Conservation (phyloP, 2,888 invertebrate genomes). For the Orthosia cruda region DNA sequence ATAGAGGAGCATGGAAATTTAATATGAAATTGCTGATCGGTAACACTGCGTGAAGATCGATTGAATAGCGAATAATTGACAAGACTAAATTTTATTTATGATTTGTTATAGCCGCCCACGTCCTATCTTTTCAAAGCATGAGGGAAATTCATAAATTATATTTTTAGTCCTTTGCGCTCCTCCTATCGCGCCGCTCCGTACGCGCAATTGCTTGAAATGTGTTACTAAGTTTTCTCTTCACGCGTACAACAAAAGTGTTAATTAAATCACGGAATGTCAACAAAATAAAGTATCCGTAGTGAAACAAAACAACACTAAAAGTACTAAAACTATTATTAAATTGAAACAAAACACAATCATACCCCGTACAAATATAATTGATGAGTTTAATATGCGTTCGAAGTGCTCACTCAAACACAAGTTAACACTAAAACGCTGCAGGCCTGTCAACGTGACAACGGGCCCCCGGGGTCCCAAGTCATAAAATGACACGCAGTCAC, state of each 20-base stretch:
- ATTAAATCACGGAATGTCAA: no score
- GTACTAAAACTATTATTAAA: no score
- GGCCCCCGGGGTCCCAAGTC: conserved; percentile 58
- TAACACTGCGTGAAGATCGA: not conserved
- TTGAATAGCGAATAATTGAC: no score
- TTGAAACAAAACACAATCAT: conserved; percentile 32
- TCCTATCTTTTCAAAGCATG: not conserved
- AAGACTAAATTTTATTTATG: no score
- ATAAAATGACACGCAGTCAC: conserved; percentile 81
- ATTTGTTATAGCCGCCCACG: not conserved
- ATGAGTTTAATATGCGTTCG: conserved; percentile 33
- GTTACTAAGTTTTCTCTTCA: no score
- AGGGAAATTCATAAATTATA: no score
- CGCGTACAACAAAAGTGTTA: no score
- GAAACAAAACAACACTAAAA: no score
- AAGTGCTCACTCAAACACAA: conserved; percentile 58
- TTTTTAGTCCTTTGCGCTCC: no score
- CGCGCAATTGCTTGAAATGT: no score
- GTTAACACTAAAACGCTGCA: conserved; percentile 57
- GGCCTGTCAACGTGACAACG: conserved; percentile 53
- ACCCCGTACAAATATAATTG: conserved; percentile 40
- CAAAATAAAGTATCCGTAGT: no score
- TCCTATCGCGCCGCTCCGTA: no score
- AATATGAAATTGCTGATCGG: not conserved
- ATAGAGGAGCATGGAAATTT: not conserved